Evolutionary conservation across 2,113 vertebrate genomes (phyloP).

Genomic region (Nothobranchius furzeri): DNA sequence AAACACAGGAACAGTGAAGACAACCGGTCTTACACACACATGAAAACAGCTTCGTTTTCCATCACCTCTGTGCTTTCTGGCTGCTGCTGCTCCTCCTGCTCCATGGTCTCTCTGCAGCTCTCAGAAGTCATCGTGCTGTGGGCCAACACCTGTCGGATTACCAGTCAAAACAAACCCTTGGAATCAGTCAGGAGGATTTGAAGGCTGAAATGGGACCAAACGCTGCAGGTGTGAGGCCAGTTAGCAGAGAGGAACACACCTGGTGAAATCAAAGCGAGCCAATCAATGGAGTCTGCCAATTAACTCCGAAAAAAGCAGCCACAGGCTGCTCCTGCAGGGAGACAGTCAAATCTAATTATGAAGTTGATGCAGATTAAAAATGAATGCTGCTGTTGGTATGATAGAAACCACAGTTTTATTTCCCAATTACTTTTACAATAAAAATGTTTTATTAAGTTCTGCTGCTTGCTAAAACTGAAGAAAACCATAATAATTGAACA

Average conservation of each 20-base stretch:
- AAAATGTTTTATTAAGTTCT: too few species aligned
- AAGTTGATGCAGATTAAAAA: too few species aligned
- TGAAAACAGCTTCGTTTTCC: not conserved
- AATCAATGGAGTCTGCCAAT: conserved; percentile 55
- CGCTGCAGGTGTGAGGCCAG: conserved; percentile 25
- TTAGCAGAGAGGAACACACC: conserved; percentile 38
- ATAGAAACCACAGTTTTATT: too few species aligned
- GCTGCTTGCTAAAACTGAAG: too few species aligned
- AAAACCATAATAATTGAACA: too few species aligned
- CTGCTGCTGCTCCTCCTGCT: conserved; percentile 26
- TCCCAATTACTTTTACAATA: too few species aligned
- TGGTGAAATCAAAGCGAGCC: conserved; percentile 39
- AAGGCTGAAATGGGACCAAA: conserved; percentile 43
- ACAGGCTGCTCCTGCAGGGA: too few species aligned
- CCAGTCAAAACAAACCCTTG: too few species aligned
- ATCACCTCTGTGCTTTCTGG: conserved; percentile 20
- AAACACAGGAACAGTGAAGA: not conserved
- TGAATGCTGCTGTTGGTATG: too few species aligned
- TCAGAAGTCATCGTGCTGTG: conserved; percentile 57
- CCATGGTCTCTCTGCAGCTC: conserved; percentile 18
- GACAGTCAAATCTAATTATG: too few species aligned
- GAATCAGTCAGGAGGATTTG: too few species aligned
- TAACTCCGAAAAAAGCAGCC: conserved; percentile 11
- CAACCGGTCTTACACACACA: not conserved
- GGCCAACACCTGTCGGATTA: not conserved